Evolutionary conservation across 2,888 invertebrate species (phyloP).

Genomic region (Lobophora halterata): DNA sequence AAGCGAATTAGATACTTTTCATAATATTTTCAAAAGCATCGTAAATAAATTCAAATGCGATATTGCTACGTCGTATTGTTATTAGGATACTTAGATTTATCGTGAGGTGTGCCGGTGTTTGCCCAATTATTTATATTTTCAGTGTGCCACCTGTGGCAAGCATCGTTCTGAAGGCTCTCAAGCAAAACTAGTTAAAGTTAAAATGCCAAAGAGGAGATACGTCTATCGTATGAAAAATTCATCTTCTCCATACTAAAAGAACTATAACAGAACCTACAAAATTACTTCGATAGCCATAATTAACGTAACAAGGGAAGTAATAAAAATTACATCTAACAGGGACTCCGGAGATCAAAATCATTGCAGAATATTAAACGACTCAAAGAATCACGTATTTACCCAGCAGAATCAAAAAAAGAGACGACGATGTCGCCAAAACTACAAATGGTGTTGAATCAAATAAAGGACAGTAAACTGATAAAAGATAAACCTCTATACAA

Average conservation of each 20-base stretch:
- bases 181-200: conserved; percentile 47
- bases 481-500: conserved; percentile 40
- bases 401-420: conserved; percentile 5
- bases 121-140: conserved; percentile 40
- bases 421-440: conserved; percentile 48
- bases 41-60: conserved; percentile 31
- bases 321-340: conserved; percentile 41
- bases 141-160: conserved; percentile 54
- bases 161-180: conserved; percentile 26
- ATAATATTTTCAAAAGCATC: conserved; percentile 31
- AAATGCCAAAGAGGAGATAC: conserved; percentile 53
- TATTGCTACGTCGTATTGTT: conserved; percentile 13
- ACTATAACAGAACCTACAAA: conserved; percentile 4
- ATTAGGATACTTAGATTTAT: conserved; percentile 15
- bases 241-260: conserved; percentile 54
- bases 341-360: conserved; percentile 12
- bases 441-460: conserved; percentile 42
- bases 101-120: conserved; percentile 7
- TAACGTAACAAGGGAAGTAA: conserved; percentile 19
- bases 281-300: too few species aligned
- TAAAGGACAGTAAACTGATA: conserved; percentile 42
- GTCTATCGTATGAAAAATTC: conserved; percentile 49
- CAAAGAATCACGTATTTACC: too few species aligned
- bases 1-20: conserved; percentile 31
- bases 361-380: too few species aligned